Conservation (phyloP, 2,888 invertebrate species). For the Chymomyza fuscimana region DNA sequence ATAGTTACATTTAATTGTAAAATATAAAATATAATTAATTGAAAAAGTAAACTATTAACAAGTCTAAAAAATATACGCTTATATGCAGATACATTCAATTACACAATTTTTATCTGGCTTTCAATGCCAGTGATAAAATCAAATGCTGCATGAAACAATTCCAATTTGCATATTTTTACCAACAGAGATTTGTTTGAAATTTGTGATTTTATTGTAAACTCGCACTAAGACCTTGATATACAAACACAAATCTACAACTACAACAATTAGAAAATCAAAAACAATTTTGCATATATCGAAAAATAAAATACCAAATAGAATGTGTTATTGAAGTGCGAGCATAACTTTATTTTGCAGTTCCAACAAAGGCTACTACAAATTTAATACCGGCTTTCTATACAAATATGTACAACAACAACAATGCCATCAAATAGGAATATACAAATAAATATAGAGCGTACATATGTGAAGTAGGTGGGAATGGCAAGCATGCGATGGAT, state of each 20-base stretch:
- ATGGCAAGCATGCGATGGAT: background rate
- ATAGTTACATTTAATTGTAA: background rate
- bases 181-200: background rate
- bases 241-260: constrained; percentile 30
- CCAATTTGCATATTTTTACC: constrained; percentile 31
- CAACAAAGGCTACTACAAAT: background rate
- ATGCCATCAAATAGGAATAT: constrained; percentile 15
- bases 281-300: constrained; percentile 24
- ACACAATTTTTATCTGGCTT: background rate
- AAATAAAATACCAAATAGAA: constrained; percentile 29
- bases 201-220: constrained; percentile 59
- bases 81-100: background rate
- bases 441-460: constrained; percentile 41
- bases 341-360: constrained; percentile 18
- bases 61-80: background rate
- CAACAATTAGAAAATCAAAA: constrained; percentile 29
- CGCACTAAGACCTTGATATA: constrained; percentile 55
- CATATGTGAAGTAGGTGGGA: constrained; percentile 37
- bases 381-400: background rate
- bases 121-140: background rate
- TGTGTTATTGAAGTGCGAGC: constrained; percentile 28
- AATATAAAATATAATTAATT: background rate
- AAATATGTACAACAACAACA: constrained; percentile 3
- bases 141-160: background rate
- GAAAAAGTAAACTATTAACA: background rate